phyloP scores from a whole-genome alignment of 2,797 vertebrate species.

The Danio jaintianensis region DNA sequence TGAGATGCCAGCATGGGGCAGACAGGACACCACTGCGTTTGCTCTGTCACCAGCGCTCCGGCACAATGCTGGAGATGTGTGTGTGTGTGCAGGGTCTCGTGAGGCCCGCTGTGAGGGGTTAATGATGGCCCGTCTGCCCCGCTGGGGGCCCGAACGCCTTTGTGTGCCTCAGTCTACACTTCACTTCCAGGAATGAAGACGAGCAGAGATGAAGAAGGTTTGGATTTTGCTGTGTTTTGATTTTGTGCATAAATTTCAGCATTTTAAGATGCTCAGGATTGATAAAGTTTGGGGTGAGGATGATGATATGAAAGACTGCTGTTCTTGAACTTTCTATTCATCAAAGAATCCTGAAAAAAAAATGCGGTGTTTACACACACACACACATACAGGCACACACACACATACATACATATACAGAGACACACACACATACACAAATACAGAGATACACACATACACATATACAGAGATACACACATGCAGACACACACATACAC shows the following conservation, averaged over 20 bases:
- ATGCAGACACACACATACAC: too few species aligned
- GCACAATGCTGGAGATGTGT: conserved; percentile 58
- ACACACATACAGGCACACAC: too few species aligned
- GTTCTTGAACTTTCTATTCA: background rate
- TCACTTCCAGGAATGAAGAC: conserved; percentile 42
- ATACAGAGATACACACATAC: too few species aligned
- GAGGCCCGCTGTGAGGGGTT: conserved; percentile 61
- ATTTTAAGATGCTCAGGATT: too few species aligned
- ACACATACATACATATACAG: too few species aligned
- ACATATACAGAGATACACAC: too few species aligned
- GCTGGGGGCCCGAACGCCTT: conserved; percentile 36
- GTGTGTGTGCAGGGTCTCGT: conserved; percentile 37
- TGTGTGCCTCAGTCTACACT: conserved; percentile 42
- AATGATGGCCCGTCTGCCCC: conserved; percentile 58
- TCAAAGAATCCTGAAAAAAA: background rate
- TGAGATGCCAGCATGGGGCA: conserved; percentile 68
- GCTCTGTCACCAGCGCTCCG: conserved; percentile 46
- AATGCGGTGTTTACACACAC: too few species aligned
- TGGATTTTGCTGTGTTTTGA: background rate
- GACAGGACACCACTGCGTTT: conserved; percentile 32
- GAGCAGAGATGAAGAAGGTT: conserved; percentile 58
- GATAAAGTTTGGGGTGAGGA: too few species aligned
- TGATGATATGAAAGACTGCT: too few species aligned
- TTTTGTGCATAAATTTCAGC: background rate
- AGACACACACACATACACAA: too few species aligned